These are phyloP conservation scores for Sebastes dallii DNA, from an alignment of 2,797 vertebrate species.

Conservation along the genomic window DNA sequence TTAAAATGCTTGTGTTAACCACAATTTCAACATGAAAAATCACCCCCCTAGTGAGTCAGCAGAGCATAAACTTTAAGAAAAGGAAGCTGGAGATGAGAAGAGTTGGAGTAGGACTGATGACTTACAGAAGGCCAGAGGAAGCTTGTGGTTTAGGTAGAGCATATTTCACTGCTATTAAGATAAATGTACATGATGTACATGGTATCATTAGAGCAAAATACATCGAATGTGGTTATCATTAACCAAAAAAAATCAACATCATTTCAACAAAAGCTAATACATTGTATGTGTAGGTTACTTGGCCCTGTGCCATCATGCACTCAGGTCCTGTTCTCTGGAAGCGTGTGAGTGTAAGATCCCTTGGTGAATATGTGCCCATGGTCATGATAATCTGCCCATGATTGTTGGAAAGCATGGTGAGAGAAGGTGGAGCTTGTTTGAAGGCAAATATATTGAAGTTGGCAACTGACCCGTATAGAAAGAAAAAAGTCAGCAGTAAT, in stretches of 20 bases:
- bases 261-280: background rate
- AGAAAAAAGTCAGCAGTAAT: background rate
- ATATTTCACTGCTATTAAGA: background rate
- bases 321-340: background rate
- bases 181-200: background rate
- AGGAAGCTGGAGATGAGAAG: background rate
- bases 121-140: background rate
- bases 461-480: constrained; percentile 18
- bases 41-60: background rate
- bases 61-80: background rate
- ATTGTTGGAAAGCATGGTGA: background rate
- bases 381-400: background rate
- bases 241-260: background rate
- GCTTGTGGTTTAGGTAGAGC: background rate
- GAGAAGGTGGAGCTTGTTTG: background rate
- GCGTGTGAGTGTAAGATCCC: background rate
- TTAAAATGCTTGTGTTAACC: background rate
- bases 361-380: background rate
- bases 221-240: background rate
- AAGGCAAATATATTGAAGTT: constrained; percentile 7
- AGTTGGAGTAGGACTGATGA: background rate
- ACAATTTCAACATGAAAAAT: background rate
- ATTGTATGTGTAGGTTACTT: background rate
- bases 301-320: too few relatives aligned
- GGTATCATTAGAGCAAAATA: background rate